phyloP scores from a whole-genome alignment of 2,113 vertebrate genomes.

The Grus americana region DNA sequence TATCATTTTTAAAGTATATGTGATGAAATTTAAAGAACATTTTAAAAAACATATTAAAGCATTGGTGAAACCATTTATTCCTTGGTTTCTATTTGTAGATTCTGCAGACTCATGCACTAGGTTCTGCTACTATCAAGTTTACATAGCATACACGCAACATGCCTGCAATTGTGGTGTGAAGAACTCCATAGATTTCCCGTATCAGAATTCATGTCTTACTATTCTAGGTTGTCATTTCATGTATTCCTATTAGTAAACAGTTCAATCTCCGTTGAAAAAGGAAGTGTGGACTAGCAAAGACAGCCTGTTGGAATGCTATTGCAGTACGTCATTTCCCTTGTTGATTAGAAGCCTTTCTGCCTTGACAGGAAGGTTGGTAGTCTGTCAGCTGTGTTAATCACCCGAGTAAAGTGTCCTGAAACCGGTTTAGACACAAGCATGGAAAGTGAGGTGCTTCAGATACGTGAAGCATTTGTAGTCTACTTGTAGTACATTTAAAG shows the following conservation, averaged over 20 bases:
- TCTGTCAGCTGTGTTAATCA: not conserved
- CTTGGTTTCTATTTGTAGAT: not conserved
- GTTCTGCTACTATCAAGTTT: not conserved
- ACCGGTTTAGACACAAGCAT: not conserved
- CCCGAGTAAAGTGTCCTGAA: too few relatives aligned
- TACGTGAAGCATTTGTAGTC: not conserved
- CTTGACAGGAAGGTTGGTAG: too few relatives aligned
- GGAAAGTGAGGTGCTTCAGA: not conserved
- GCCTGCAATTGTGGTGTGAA: not conserved
- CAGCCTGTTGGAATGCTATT: not conserved
- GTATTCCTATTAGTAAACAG: not conserved
- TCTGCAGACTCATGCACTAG: not conserved
- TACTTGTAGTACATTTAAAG: too few relatives aligned
- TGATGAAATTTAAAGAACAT: not conserved
- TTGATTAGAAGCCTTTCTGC: not conserved
- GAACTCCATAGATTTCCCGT: not conserved
- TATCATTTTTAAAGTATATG: not conserved
- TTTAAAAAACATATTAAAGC: not conserved
- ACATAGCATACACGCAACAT: accelerated
- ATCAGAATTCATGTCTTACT: not conserved
- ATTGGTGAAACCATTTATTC: not conserved
- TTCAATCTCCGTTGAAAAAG: not conserved
- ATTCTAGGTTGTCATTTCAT: too few relatives aligned
- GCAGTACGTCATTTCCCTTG: not conserved
- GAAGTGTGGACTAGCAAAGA: not conserved